A percentile compares a stretch with the other conserved stretches of the same genome.
These are phyloP conservation scores for Agriopis leucophaearia DNA, from an alignment of 2,888 invertebrate genomes.

Conservation along the genomic window DNA sequence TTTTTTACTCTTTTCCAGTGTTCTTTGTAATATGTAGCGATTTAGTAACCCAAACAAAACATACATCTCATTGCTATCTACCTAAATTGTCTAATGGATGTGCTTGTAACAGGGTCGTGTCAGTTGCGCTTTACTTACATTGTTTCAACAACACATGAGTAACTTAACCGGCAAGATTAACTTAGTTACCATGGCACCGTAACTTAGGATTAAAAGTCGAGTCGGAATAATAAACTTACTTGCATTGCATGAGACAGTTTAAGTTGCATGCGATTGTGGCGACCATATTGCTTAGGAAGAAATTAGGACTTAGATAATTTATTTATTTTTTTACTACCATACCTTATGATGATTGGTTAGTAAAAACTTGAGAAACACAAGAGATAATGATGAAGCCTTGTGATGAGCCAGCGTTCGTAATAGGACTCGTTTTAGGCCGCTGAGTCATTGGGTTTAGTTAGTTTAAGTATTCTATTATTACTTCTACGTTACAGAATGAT, in stretches of 20 bases:
- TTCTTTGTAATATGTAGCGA: background rate
- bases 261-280: conserved; percentile 14
- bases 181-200: conserved; percentile 36
- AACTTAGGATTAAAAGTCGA: conserved; percentile 39
- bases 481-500: background rate
- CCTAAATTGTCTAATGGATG: conserved; percentile 8
- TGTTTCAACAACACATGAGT: conserved; percentile 36
- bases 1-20: background rate
- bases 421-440: conserved; percentile 9
- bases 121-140: conserved; percentile 23
- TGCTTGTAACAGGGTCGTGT: conserved; percentile 19
- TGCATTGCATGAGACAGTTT: conserved; percentile 30
- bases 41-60: background rate
- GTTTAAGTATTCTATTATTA: conserved; percentile 11
- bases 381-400: background rate
- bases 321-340: background rate
- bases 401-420: background rate
- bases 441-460: conserved; percentile 18
- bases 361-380: background rate
- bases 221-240: conserved; percentile 37
- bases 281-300: conserved; percentile 16
- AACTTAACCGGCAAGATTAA: conserved; percentile 40
- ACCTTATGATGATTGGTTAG: background rate
- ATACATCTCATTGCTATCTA: background rate
- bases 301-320: background rate